Base-by-base conservation (phyloP, 1,140 invertebrate species). In the Drosophila murphyi region DNA sequence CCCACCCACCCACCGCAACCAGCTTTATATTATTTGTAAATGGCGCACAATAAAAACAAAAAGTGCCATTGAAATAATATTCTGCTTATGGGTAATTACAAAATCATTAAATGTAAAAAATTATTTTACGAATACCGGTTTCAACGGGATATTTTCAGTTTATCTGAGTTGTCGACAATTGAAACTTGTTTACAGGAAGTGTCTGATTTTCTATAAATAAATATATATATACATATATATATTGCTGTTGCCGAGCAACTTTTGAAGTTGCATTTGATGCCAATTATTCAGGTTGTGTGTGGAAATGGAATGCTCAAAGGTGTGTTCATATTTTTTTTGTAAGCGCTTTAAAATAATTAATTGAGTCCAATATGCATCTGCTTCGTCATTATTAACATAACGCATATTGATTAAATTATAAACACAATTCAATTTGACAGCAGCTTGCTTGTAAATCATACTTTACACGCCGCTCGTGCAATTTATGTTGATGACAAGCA, bases 11-110 rank as follows among this genome's bases (percentile, higher is more conserved):
- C 32, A 41, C 10, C 10, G 10, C n/a, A 32, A 35, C 29, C 10
- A n/a, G 1, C 37, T 20, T 45, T 20, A 43, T 43, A 2, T 12
- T 54, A 71, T 69, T 70, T 77, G 54, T 59, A 73, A 82, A 81
- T 80, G 65, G 62, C 77, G 41, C 52, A 71, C 37, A 65, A 52
- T 65, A 55, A 82, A 76, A 72, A 75, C 75, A 82, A 68, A 78
- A 79, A 82, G 62, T 63, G 48, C 80, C 76, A 80, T 87, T 87
- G 77, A 87, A 83, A 82, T 82, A 88, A 88, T 82, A 82, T 82
- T 79, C 64, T 78, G 57, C 82, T 82, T 82, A 80, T 77, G 76
- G 72, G 80, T 87, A 87, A 87, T 87, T 87, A 88, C 83, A 83
- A 79, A 88, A 88, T 88, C 76, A 73, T 88, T 82, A 82, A 87